phyloP scores from a whole-genome alignment of 1,140 invertebrate species.

The Pristionchus pacificus region DNA sequence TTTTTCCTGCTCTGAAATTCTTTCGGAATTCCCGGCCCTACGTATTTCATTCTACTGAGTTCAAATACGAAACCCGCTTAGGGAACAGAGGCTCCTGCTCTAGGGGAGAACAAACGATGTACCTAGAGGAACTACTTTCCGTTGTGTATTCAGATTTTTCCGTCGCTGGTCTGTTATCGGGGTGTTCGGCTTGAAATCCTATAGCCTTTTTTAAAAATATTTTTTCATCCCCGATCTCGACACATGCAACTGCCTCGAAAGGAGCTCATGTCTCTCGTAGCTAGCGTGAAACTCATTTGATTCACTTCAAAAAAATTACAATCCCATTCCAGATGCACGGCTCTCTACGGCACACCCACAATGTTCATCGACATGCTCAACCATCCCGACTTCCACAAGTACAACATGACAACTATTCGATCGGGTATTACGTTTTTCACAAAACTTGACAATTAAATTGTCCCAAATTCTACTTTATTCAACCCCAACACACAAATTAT shows the following conservation, averaged over 20 bases:
- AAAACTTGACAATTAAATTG: too few species aligned
- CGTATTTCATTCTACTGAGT: neutral
- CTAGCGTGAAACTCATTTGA: slow-evolving; percentile 14
- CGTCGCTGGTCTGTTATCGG: too few species aligned
- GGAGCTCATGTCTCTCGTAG: slow-evolving; percentile 7
- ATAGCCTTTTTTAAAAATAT: neutral
- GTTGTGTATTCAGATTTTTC: too few species aligned
- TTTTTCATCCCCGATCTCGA: neutral
- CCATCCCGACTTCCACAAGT: slow-evolving; percentile 48
- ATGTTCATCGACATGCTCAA: slow-evolving; percentile 84
- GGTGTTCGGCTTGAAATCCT: too few species aligned
- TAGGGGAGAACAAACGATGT: too few species aligned
- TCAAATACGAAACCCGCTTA: neutral
- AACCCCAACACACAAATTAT: slow-evolving; percentile 6
- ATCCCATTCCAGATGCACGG: slow-evolving; percentile 66
- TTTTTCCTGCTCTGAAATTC: neutral
- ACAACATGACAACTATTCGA: slow-evolving; percentile 47
- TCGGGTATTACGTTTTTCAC: slow-evolving; percentile 26
- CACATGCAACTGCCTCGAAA: neutral
- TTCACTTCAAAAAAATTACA: neutral
- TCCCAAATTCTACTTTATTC: slow-evolving; percentile 8
- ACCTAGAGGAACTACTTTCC: too few species aligned
- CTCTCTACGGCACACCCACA: slow-evolving; percentile 85
- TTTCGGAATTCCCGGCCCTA: neutral
- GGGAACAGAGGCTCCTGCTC: too few species aligned